phyloP scores from a whole-genome alignment of 2,888 invertebrate genomes.

The Artemia sinica region DNA sequence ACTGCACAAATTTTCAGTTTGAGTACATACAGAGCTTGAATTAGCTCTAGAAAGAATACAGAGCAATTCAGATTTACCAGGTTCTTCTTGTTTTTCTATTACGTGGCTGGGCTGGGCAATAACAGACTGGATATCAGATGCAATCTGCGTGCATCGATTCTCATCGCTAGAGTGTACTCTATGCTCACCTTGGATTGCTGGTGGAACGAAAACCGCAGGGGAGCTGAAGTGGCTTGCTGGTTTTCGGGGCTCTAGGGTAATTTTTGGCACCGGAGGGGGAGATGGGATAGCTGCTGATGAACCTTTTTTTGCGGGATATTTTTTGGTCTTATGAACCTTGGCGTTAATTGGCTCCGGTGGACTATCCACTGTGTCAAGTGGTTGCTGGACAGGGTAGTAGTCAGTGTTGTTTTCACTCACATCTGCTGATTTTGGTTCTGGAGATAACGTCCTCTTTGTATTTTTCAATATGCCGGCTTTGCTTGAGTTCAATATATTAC shows the following conservation, averaged over 20 bases:
- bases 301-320: not conserved
- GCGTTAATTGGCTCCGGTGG: not conserved
- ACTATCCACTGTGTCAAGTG: not conserved
- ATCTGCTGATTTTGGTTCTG: not conserved
- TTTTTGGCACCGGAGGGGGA: constrained; percentile 3
- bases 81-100: not conserved
- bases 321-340: not conserved
- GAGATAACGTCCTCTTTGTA: not conserved
- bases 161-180: not conserved
- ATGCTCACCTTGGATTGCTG: not conserved
- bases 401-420: not conserved
- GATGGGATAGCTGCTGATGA: not conserved
- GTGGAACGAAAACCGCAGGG: not conserved
- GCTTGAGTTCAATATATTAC: not conserved
- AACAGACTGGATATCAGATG: not conserved
- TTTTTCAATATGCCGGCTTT: not conserved
- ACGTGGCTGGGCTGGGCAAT: not conserved
- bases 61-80: not conserved
- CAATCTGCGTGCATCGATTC: not conserved
- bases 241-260: not conserved
- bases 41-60: not conserved
- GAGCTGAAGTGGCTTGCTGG: constrained; percentile 4
- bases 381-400: not conserved
- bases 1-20: not conserved
- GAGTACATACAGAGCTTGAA: not conserved